Evolutionary conservation across 2,797 vertebrate genomes (phyloP), one percentile per base, ranked within the genome.

Genomic region (Coregonus suidteri): DNA sequence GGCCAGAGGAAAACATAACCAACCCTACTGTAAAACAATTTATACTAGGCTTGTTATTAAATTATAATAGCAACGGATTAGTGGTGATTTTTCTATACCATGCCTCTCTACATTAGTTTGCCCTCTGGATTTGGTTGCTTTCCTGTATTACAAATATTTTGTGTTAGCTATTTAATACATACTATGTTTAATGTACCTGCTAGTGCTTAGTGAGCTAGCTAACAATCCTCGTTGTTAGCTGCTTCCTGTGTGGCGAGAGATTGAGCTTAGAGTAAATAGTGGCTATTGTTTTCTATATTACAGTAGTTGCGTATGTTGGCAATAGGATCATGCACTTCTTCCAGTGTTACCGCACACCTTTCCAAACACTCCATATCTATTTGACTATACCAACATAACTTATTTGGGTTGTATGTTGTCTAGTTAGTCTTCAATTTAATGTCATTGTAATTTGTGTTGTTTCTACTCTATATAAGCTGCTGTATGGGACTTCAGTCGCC

Each of bases 281-380:
- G 15, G 15, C 53, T 4, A 54, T 25, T 20, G 25, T 64, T 62
- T 59, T 20, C 7, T 0, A 62, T 62, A 0, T 62, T 62, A 9
- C n/a, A 62, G n/a, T 62, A 20, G n/a, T 62, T 47, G 41, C 41
- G n/a, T 64, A 64, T 9, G 20, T 30, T 30, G 59, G 20, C 59
- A 25, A 20, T 62, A 62, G 56, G 7, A 30, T 64, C 59, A 20
- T 25, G 25, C 25, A 30, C 6, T 64, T 20, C 15, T 64, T 64
- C 20, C 56, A 62, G 59, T 59, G 18, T 64, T 64, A 64, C 54
- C 3, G 25, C 59, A 64, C 59, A 64, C 59, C 0, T 67, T 67
- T 67, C 65, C 65, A 34, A 70, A 70, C 35, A 51, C 37, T 71
- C 69, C 16, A 70, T 70, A n/a, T 6, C 9, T 20, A 25, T 64